Percentiles rank a stretch among this genome's conserved stretches.
phyloP scores from a whole-genome alignment of 2,113 vertebrate species.

The Raja brachyura region DNA sequence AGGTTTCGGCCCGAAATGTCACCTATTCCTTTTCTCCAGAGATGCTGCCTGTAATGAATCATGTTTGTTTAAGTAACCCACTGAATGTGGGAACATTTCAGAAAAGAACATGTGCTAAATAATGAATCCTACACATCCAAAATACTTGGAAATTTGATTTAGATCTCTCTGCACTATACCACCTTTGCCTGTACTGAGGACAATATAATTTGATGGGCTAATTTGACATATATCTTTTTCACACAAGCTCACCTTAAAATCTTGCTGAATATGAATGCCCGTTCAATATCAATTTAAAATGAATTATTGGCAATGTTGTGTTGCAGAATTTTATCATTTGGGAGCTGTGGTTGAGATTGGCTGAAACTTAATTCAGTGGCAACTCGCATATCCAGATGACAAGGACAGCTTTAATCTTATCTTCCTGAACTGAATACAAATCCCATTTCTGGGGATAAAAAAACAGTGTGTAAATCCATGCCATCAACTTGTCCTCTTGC shows the following conservation, averaged over 20 bases:
- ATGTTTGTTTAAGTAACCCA: too few relatives aligned
- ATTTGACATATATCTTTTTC: background rate
- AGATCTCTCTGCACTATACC: background rate
- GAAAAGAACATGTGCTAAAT: too few relatives aligned
- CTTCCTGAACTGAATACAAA: background rate
- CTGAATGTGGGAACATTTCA: too few relatives aligned
- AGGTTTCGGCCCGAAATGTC: too few relatives aligned
- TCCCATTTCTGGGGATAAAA: background rate
- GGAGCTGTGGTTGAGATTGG: background rate
- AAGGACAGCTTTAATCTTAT: background rate
- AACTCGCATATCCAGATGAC: background rate
- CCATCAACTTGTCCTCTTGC: background rate
- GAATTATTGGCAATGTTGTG: background rate
- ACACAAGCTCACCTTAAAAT: background rate
- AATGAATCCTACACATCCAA: too few relatives aligned
- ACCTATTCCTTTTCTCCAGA: too few relatives aligned
- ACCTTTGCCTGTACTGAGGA: background rate
- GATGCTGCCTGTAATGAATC: too few relatives aligned
- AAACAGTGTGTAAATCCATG: background rate
- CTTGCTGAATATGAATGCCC: background rate
- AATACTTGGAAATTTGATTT: background rate
- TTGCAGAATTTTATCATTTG: background rate
- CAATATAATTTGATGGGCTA: background rate
- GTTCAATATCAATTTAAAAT: background rate
- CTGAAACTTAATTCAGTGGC: background rate